phyloP scores from a whole-genome alignment of 2,113 vertebrate genomes.

The Siniperca chuatsi region DNA sequence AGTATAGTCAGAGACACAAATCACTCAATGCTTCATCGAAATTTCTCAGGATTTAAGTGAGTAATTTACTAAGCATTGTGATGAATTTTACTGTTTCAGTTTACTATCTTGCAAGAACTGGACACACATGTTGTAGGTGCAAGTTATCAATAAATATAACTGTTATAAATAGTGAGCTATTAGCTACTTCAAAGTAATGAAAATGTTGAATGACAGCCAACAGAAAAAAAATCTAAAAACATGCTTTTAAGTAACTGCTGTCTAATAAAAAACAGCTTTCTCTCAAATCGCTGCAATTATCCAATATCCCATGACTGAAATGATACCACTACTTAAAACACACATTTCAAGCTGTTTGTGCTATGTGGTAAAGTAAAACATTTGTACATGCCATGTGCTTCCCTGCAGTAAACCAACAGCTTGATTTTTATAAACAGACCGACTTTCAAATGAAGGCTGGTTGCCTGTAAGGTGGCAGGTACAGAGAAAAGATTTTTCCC shows the following conservation, averaged over 20 bases:
- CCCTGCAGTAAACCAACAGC: constrained; percentile 13
- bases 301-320: neutral
- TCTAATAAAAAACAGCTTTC: neutral
- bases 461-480: neutral
- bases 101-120: neutral
- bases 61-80: too few species aligned
- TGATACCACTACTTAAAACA: neutral
- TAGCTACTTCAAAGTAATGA: neutral
- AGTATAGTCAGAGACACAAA: neutral
- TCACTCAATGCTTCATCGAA: neutral
- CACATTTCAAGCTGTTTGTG: neutral
- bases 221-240: neutral
- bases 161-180: neutral
- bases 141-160: neutral
- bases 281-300: neutral
- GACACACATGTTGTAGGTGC: neutral
- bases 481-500: too few species aligned
- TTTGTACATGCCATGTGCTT: neutral
- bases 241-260: neutral
- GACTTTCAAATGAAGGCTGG: constrained; percentile 9
- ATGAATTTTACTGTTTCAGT: too few species aligned
- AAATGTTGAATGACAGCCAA: neutral
- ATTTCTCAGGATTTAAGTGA: neutral
- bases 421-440: neutral
- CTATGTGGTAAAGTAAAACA: neutral